Base-by-base conservation (phyloP, 37 sponge, comb jelly and placozoan genomes). In the Hormiphora californensis region DNA sequence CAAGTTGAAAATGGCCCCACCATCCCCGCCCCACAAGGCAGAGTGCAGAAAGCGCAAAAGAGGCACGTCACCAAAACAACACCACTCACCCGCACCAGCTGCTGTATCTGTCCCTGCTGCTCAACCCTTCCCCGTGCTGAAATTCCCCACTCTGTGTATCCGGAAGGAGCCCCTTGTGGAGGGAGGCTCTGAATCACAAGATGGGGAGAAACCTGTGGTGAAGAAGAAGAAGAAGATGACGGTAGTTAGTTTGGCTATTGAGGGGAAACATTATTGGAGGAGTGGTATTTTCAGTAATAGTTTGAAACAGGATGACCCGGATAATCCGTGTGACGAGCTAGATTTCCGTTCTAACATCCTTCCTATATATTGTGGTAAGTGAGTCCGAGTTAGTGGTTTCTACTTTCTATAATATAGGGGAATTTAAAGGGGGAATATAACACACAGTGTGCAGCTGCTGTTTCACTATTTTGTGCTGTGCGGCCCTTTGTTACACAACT, bases 321-420 rank as follows among this genome's bases (percentile, higher is more conserved):
- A 57, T 19, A 11, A 4, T 8, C 25, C 44, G 5, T 0, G 17
- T 41, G 81, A 73, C 43, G 81, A 73, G 43, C 27, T 73, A 1
- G 81, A 73, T 19, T 73, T 73, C 38, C 40, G 81, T n/a, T 73
- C 81, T n/a, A 73, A 73, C 46, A 73, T 73, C 25, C 81, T 73
- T 17, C 81, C 81, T 9, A 73, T 73, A 27, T 73, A 73, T 73
- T 73, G 81, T 36, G 81, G 81, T 73, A 33, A 73, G 81, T 3
- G 11, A n/a, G 61, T n/a, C 22, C 22, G 4, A 57, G 22, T 57
- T n/a, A 57, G 27, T 57, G 22, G 21, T 41, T 73, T n/a, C n/a
- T n/a, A n/a, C n/a, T n/a, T n/a, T n/a, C n/a, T n/a, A n/a, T n/a
- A n/a, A n/a, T n/a, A n/a, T n/a, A n/a, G n/a, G n/a, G n/a, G n/a